These are phyloP conservation scores for Ganaspis sp. DNA, from an alignment of 1,140 invertebrate species.

Conservation along the genomic window DNA sequence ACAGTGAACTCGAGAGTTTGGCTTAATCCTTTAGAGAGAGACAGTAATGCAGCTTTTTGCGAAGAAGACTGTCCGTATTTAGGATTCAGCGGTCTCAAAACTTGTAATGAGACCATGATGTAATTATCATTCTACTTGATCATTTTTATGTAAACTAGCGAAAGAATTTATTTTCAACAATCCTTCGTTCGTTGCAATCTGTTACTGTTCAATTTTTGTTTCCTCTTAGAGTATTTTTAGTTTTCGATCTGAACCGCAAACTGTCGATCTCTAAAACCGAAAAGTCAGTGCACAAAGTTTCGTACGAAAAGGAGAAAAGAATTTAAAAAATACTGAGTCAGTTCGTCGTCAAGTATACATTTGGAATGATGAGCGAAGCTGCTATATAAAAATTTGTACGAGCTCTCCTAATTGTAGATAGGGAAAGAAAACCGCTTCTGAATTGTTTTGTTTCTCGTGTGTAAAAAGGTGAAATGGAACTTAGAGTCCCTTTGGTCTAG, in stretches of 20 bases:
- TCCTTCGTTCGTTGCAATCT: too few species aligned
- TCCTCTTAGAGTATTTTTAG: too few species aligned
- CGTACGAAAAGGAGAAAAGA: background rate
- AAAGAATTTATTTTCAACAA: too few species aligned
- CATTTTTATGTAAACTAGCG: too few species aligned
- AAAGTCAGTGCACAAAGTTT: conserved; percentile 27
- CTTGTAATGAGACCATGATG: conserved; percentile 72
- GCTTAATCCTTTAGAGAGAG: conserved; percentile 47
- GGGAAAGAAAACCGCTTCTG: conserved; percentile 22
- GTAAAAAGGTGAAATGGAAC: background rate
- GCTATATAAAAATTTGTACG: conserved; percentile 16
- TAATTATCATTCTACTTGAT: conserved; percentile 39
- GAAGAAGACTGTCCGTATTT: conserved; percentile 65
- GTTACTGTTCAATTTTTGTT: too few species aligned
- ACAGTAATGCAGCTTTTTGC: conserved; percentile 59
- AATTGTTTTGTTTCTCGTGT: background rate
- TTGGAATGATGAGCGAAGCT: background rate
- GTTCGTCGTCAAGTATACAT: conserved; percentile 23
- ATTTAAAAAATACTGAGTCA: conserved; percentile 17
- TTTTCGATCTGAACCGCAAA: background rate
- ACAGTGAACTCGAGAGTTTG: conserved; percentile 53
- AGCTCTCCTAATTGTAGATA: conserved; percentile 12
- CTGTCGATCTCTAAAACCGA: background rate
- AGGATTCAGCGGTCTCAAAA: conserved; percentile 62
- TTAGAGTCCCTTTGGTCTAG: conserved; percentile 39